Conservation (phyloP, 2,888 invertebrate genomes). For the Trissonchulus latispiculum region DNA sequence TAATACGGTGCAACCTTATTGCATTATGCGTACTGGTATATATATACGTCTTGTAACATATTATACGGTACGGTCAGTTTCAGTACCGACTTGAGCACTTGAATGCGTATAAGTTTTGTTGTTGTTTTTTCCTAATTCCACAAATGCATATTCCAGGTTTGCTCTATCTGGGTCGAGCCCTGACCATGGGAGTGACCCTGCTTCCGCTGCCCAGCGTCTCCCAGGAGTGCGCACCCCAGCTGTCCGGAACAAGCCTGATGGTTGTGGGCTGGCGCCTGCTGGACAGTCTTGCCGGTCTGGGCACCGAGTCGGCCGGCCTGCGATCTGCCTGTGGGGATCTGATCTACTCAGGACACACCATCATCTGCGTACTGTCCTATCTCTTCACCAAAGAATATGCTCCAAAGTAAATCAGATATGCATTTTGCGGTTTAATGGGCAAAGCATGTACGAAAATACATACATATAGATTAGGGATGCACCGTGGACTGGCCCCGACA, state of each 20-base stretch:
- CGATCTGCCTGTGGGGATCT: conserved; percentile 34
- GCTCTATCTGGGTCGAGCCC: neutral
- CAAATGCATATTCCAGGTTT: neutral
- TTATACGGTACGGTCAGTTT: no score
- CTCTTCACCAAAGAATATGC: conserved; percentile 10
- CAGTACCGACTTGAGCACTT: no score
- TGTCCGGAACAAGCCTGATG: neutral
- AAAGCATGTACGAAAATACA: no score
- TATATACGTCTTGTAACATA: no score
- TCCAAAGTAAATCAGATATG: neutral
- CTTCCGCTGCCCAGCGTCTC: neutral
- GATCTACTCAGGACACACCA: conserved; percentile 39
- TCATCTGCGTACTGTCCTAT: conserved; percentile 3
- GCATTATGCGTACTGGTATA: no score
- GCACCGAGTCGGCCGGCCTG: neutral
- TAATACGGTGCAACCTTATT: no score
- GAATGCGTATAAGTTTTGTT: no score
- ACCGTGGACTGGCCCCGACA: no score
- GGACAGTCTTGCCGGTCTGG: neutral
- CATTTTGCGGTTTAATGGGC: no score
- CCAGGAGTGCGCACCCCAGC: neutral
- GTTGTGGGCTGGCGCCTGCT: neutral
- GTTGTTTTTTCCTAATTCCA: no score
- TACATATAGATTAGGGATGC: no score
- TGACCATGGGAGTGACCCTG: neutral